Conservation (phyloP, 2,888 invertebrate species). For the Dasysyrphus albostriatus region DNA sequence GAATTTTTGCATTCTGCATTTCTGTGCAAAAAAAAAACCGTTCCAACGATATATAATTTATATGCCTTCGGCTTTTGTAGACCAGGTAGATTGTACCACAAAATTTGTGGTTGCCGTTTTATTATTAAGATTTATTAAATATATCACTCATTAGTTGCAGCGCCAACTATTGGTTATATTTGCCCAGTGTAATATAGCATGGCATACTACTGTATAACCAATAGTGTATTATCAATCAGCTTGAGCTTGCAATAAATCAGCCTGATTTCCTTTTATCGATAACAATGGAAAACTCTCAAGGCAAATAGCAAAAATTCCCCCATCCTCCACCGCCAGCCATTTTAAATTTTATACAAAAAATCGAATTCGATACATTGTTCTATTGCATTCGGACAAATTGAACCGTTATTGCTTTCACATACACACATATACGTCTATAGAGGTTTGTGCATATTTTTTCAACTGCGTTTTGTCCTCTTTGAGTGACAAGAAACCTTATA, state of each 20-base stretch:
- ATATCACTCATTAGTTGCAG: background rate
- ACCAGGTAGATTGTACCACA: no score
- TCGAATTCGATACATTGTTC: conserved; percentile 34
- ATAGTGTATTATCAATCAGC: conserved; percentile 52
- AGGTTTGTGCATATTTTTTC: background rate
- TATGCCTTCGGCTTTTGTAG: no score
- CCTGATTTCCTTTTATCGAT: conserved; percentile 68
- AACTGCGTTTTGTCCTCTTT: conserved; percentile 41
- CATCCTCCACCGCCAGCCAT: background rate
- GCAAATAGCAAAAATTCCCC: background rate
- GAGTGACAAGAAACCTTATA: conserved; percentile 59
- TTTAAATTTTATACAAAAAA: conserved; percentile 1
- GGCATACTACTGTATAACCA: background rate
- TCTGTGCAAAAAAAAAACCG: no score
- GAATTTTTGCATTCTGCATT: no score
- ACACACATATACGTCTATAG: conserved; percentile 33
- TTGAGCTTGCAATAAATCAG: conserved; percentile 55
- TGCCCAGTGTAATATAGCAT: background rate
- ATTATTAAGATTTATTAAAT: no score
- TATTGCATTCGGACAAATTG: conserved; percentile 68
- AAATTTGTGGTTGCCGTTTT: no score
- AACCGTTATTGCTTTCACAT: conserved; percentile 65
- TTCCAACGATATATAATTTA: no score
- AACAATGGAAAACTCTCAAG: conserved; percentile 44
- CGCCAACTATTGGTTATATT: background rate